Conservation (phyloP, 2,797 vertebrate species). For the Sebastes elongatus region DNA sequence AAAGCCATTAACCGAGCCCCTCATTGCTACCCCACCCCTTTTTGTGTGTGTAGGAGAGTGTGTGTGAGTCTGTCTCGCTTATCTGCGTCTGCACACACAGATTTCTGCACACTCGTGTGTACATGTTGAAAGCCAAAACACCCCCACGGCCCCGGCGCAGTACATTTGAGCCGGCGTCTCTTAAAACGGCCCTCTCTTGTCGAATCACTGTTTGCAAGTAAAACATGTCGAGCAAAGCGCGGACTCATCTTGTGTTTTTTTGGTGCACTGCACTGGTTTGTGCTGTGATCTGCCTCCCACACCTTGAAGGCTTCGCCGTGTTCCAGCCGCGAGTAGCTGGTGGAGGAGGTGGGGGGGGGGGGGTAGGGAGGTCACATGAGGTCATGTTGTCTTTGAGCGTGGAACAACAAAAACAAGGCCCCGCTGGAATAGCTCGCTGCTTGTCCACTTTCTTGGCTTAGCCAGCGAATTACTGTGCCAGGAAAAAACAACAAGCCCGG, state of each 20-base stretch:
- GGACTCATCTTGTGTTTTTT: conserved; percentile 4
- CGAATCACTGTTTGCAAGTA: conserved; percentile 25
- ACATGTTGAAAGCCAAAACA: conserved; percentile 39
- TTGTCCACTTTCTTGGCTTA: conserved; percentile 75
- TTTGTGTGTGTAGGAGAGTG: conserved; percentile 20
- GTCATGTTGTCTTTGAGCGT: conserved; percentile 76
- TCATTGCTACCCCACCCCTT: conserved; percentile 69
- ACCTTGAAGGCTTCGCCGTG: conserved; percentile 32
- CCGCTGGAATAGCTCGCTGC: conserved; percentile 66
- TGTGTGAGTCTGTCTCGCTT: conserved; percentile 41
- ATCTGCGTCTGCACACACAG: conserved; percentile 53
- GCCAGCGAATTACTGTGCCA: conserved; percentile 66
- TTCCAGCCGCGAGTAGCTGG: conserved; percentile 35
- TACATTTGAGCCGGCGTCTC: conserved; percentile 16
- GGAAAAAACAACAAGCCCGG: conserved; percentile 72
- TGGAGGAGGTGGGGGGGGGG: not conserved
- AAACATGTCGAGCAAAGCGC: conserved; percentile 11
- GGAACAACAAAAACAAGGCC: conserved; percentile 77
- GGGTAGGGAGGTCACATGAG: conserved; percentile 50
- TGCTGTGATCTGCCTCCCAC: conserved; percentile 14
- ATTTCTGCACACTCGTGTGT: conserved; percentile 33
- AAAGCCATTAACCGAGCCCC: conserved; percentile 80
- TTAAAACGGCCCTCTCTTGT: conserved; percentile 26
- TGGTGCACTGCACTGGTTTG: not conserved
- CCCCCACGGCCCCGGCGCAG: not conserved